Conservation (phyloP, 1,140 invertebrate genomes). For the Drosophila varians region DNA sequence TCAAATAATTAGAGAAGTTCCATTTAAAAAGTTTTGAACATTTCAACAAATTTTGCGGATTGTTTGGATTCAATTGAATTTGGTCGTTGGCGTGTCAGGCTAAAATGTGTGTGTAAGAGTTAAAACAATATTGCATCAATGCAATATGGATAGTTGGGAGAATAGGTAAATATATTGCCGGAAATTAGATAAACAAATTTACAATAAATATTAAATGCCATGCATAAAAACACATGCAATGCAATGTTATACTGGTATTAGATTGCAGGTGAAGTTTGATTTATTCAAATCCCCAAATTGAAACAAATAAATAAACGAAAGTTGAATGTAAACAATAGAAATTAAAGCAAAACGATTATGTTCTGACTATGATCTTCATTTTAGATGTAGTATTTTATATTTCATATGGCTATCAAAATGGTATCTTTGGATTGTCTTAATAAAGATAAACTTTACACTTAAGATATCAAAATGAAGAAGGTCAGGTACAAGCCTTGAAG, state of each 20-base stretch:
- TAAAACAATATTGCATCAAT: constrained; percentile 18
- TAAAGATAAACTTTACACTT: constrained; percentile 40
- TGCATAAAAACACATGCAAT: constrained; percentile 10
- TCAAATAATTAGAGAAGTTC: constrained; percentile 64
- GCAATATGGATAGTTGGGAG: constrained; percentile 18
- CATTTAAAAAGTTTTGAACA: constrained; percentile 39
- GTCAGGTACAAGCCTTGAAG: constrained; percentile 8
- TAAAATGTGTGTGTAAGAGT: not conserved
- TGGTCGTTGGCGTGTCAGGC: constrained; percentile 12
- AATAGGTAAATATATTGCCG: constrained; percentile 40
- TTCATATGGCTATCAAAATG: constrained; percentile 28
- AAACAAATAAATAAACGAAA: constrained; percentile 2
- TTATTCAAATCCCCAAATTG: constrained; percentile 4
- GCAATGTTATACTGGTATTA: constrained; percentile 7
- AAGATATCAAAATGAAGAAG: constrained; percentile 43
- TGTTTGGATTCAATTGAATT: constrained; percentile 36
- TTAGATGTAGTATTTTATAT: constrained; percentile 1
- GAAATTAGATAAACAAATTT: constrained; percentile 52
- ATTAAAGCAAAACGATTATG: not conserved
- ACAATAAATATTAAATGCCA: constrained; percentile 35
- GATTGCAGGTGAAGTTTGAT: constrained; percentile 19
- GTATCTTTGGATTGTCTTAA: constrained; percentile 26
- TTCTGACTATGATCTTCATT: not conserved
- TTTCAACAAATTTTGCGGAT: constrained; percentile 34
- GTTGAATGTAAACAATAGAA: not conserved